A percentile compares a stretch with the other conserved stretches of the same genome.
Conservation (phyloP, 2,888 invertebrate genomes). For the Xestia c-nigrum region DNA sequence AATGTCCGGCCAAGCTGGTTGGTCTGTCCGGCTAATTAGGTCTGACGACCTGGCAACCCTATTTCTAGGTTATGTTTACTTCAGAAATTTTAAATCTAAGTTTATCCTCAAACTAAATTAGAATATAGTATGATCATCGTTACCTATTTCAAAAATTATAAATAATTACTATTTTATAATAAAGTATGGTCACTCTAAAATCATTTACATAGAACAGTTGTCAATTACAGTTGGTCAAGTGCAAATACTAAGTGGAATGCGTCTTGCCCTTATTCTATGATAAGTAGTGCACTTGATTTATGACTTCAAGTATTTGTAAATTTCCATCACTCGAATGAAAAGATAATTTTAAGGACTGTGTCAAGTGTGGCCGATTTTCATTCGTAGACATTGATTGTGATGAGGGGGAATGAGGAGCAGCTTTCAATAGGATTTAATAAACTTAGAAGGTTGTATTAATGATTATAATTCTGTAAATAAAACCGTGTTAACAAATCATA, state of each 20-base stretch:
- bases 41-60: too few species aligned
- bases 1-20: too few species aligned
- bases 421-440: too few species aligned
- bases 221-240: constrained; percentile 84
- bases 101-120: neutral
- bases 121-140: neutral
- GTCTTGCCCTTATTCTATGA: constrained; percentile 76
- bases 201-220: constrained; percentile 61
- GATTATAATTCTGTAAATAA: too few species aligned
- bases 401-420: neutral
- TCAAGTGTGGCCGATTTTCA: neutral
- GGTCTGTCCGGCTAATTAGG: too few species aligned
- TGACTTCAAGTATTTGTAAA: constrained; percentile 19
- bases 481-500: too few species aligned
- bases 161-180: neutral
- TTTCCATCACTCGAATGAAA: constrained; percentile 6
- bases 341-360: neutral
- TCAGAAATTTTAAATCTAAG: neutral
- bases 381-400: neutral
- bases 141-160: neutral
- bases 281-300: constrained; percentile 27
- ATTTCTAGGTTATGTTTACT: neutral
- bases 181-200: constrained; percentile 68
- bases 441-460: too few species aligned
- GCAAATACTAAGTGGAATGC: constrained; percentile 76